phyloP scores from a whole-genome alignment of 2,797 vertebrate genomes.

The Girardinus metallicus region DNA sequence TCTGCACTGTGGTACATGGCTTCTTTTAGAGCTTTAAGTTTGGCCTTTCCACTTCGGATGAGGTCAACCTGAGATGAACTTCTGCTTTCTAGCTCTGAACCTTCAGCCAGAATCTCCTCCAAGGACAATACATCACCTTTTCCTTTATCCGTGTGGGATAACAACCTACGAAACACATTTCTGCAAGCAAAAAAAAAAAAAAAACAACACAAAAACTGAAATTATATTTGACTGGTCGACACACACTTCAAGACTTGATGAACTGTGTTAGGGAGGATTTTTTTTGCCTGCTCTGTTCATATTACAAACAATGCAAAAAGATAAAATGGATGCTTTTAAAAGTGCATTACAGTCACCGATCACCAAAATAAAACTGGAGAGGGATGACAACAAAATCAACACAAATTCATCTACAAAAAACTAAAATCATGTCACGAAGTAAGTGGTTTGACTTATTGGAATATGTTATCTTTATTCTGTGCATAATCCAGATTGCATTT shows the following conservation, averaged over 20 bases:
- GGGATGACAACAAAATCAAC: neutral
- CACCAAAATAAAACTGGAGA: neutral
- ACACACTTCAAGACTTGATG: neutral
- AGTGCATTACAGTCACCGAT: neutral
- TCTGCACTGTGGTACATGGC: conserved; percentile 98
- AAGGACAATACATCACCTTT: conserved; percentile 94
- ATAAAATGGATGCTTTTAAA: conserved; percentile 1
- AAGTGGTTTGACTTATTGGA: neutral
- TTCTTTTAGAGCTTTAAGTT: conserved; percentile 93
- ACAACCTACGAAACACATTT: conserved; percentile 95
- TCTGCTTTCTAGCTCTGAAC: conserved; percentile 87
- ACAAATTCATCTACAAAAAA: neutral
- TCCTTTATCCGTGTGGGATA: conserved; percentile 92
- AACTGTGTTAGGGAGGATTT: neutral
- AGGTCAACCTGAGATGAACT: conserved; percentile 86
- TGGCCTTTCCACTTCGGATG: conserved; percentile 92
- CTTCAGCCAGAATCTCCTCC: conserved; percentile 98
- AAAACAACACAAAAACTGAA: neutral
- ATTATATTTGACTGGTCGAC: neutral
- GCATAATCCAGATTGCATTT: neutral
- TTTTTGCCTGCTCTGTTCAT: neutral
- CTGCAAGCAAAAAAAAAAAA: conserved; percentile 66
- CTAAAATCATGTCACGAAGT: neutral
- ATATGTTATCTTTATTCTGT: neutral
- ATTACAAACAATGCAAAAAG: neutral